These are phyloP conservation scores for Mionectes olivaceus DNA, from an alignment of 2,797 vertebrate genomes.

Conservation along the genomic window DNA sequence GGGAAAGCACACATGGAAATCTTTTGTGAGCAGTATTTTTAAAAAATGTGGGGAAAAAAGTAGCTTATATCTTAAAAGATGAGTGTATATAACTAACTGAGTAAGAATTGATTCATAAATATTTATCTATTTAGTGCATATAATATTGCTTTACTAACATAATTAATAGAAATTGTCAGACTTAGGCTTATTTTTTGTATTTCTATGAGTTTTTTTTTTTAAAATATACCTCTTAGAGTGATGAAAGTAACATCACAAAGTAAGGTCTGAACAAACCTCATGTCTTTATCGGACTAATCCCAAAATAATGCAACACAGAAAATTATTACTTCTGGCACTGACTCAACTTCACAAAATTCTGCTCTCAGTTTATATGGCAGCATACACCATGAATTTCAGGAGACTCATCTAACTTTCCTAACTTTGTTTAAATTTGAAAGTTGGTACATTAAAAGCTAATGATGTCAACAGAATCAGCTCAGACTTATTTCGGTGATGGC, in stretches of 20 bases:
- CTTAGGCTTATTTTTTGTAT: not conserved
- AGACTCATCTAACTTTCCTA: not conserved
- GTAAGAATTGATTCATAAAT: not conserved
- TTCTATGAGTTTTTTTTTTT: not conserved
- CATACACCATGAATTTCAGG: not conserved
- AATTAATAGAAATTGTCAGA: not conserved
- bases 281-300: not conserved
- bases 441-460: not conserved
- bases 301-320: not conserved
- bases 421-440: not conserved
- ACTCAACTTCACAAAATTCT: slow-evolving; percentile 3
- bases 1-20: not conserved
- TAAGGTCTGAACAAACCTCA: not conserved
- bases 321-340: not conserved
- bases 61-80: not conserved
- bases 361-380: not conserved
- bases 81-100: not conserved
- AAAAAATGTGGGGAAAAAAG: not conserved
- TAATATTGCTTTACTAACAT: not conserved
- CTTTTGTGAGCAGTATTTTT: not conserved
- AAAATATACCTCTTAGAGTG: not conserved
- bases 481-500: slow-evolving; percentile 6
- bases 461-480: slow-evolving; percentile 10
- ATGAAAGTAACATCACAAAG: not conserved
- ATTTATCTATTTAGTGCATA: not conserved